Conservation (phyloP, 2,888 invertebrate genomes). For the Drosophila phalerata region DNA sequence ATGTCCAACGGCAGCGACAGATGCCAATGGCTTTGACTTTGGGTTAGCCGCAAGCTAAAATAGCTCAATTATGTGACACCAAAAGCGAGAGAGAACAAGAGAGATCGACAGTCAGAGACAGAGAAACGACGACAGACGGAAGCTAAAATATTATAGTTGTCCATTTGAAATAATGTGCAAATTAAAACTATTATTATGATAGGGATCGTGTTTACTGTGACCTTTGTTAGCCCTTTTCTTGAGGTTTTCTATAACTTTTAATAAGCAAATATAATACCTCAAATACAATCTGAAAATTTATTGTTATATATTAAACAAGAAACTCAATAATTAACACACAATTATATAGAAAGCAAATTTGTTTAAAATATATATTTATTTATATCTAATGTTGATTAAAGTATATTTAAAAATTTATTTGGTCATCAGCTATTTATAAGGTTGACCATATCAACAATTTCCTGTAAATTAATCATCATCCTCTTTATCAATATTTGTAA, state of each 20-base stretch:
- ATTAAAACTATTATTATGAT: conserved; percentile 1
- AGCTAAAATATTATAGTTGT: conserved; percentile 6
- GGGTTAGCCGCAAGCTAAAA: conserved; percentile 14
- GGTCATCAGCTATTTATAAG: too few species aligned
- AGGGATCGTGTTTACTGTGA: conserved; percentile 1
- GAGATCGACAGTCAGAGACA: too few species aligned
- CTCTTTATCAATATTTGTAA: too few species aligned
- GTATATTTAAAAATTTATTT: too few species aligned
- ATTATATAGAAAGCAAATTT: too few species aligned
- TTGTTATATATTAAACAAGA: too few species aligned
- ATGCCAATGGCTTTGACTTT: conserved; percentile 14
- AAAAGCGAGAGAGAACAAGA: background rate
- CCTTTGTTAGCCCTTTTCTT: background rate
- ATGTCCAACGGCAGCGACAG: conserved; percentile 16
- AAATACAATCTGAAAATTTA: background rate
- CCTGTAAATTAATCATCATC: too few species aligned
- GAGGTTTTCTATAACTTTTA: background rate
- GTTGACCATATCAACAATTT: too few species aligned
- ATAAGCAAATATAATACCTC: background rate
- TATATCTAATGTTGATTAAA: too few species aligned
- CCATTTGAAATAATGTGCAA: background rate
- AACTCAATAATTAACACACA: too few species aligned
- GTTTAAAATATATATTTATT: too few species aligned
- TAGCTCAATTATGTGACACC: conserved; percentile 46
- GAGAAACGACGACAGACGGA: conserved; percentile 6